Conservation (phyloP, 2,888 invertebrate genomes). For the Phasia obesa region DNA sequence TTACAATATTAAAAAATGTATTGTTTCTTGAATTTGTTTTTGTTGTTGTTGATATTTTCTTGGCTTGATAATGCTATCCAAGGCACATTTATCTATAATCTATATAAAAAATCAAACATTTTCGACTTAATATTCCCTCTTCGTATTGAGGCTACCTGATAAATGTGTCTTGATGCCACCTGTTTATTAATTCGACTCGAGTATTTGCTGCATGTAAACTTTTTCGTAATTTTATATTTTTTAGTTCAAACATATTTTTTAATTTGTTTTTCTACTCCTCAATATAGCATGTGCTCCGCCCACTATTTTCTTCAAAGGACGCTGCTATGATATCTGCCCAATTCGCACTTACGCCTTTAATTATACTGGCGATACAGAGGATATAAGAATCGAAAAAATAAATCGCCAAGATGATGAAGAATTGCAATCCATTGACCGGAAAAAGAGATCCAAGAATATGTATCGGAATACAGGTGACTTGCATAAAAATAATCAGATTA, state of each 20-base stretch:
- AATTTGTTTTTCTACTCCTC: background rate
- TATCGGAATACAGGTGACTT: background rate
- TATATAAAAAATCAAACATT: too few relatives aligned
- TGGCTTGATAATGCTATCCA: too few relatives aligned
- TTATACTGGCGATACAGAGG: conserved; percentile 13
- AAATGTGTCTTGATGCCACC: too few relatives aligned
- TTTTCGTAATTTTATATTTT: too few relatives aligned
- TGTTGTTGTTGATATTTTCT: too few relatives aligned
- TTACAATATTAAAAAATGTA: too few relatives aligned
- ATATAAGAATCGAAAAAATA: conserved; percentile 4
- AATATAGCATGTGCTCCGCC: conserved; percentile 78
- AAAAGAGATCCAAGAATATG: conserved; percentile 57
- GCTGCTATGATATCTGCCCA: conserved; percentile 80
- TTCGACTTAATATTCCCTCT: too few relatives aligned
- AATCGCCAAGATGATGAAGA: conserved; percentile 65
- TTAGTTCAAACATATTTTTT: background rate
- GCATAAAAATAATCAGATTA: conserved; percentile 2
- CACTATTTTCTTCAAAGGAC: conserved; percentile 78
- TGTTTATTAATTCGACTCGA: too few relatives aligned
- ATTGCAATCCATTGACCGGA: conserved; percentile 76
- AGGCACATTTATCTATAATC: too few relatives aligned
- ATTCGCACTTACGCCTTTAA: conserved; percentile 75
- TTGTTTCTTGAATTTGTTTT: too few relatives aligned
- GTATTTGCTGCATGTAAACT: too few relatives aligned
- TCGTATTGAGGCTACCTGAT: too few relatives aligned